Base-by-base conservation (phyloP, 2,888 invertebrate species). In the Pycnomerus fuliginosus region DNA sequence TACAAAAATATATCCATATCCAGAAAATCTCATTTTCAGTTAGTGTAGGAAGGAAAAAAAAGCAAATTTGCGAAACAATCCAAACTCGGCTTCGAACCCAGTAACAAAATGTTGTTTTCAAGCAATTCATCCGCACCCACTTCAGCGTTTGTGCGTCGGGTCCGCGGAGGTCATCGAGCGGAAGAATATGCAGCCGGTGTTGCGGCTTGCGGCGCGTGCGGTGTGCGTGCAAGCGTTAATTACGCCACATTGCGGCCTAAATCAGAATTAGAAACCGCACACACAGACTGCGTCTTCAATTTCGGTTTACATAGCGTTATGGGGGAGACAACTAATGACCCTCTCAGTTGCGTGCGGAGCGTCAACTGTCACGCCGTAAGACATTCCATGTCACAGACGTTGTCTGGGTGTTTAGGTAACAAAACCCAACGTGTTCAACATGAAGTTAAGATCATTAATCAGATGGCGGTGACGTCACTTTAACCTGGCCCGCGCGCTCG, bases 361-460 rank as follows among this genome's bases (percentile, higher is more conserved):
- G 60, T 62, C 58, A 59, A 61, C 58, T 61, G 60, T 61, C 62
- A 61, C 48, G 50, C 49, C 44, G 48, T 47, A 55, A 60, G 61
- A 66, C 60, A 57, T 58, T 56, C 60, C 54, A 51, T 60, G 64
- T 66, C 63, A 60, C 60, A 60, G 57, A 60, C 54, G 61, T 60
- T 65, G 66, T 61, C 61, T 61, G 56, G 64, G 62, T 64, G 63
- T 68, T 68, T 68, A 65, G 61, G 62, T 65, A 67, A 70, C 69
- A 68, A 65, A 66, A 65, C 65, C 57, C 50, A 54, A 52, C 59
- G 60, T 68, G 69, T 68, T 68, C 60, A 68, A 68, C 69, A 68
- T 61, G 61, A 60, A 65, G 62, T 64, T 60, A 56, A 60, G 62
- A 65, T 68, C 70, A 70, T 71, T 70, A 70, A 71, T 70, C 71